phyloP scores from a whole-genome alignment of 1,140 invertebrate genomes.

The Brachionus sp. region DNA sequence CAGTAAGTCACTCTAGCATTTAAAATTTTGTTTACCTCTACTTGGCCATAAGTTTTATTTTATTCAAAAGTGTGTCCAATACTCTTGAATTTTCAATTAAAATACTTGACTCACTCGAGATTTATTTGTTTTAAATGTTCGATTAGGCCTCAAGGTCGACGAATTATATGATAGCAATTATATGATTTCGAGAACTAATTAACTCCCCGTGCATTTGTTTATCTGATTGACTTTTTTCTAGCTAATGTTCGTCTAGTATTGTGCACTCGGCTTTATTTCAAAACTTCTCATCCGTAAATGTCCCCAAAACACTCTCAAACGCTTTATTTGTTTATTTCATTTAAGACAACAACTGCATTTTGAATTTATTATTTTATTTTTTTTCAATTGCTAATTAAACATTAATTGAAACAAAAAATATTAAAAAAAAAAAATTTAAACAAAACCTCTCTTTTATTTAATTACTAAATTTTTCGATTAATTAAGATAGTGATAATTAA shows the following conservation, averaged over 20 bases:
- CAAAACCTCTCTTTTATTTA: too few relatives aligned
- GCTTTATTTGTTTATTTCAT: background rate
- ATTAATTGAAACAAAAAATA: too few relatives aligned
- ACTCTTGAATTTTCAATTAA: background rate
- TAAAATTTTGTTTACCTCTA: background rate
- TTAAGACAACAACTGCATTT: background rate
- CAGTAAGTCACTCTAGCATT: background rate
- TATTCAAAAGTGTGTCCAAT: constrained; percentile 1
- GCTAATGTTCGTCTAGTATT: constrained; percentile 1
- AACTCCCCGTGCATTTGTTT: background rate
- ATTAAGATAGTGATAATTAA: too few relatives aligned
- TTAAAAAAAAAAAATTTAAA: too few relatives aligned
- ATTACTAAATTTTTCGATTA: too few relatives aligned
- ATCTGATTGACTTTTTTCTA: background rate
- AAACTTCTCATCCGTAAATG: background rate
- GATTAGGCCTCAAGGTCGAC: background rate
- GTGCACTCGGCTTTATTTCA: background rate
- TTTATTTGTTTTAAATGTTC: constrained; percentile 1
- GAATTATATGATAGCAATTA: background rate
- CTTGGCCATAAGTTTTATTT: background rate
- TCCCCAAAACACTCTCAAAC: background rate
- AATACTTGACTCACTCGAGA: background rate
- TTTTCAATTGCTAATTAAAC: too few relatives aligned
- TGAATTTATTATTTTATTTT: too few relatives aligned
- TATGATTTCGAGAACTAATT: constrained; percentile 4